Base-by-base conservation (phyloP, 2,113 vertebrate species). In the Apodemus speciosus region DNA sequence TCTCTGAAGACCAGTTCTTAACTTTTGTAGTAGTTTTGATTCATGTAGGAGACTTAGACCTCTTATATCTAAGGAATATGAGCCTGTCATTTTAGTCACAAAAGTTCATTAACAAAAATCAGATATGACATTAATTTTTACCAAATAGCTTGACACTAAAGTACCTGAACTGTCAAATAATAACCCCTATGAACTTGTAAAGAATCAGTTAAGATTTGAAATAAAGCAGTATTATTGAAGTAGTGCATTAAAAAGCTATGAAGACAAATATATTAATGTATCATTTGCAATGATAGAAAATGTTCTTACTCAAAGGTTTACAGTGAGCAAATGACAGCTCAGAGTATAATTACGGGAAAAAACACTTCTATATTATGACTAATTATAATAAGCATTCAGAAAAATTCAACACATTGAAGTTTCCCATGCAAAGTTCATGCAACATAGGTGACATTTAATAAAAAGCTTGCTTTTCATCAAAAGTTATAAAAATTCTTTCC, bases 361-460 rank as follows among this genome's bases (percentile, higher is more conserved):
- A 91, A 68, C 30, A 92, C 27, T 94, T 92, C 46, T 90, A 91
- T 83, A 16, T 89, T 93, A 90, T 90, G 79, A 92, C 89, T 94
- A 95, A 93, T 96, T 96, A 92, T 90, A 94, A 95, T 71, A 80
- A 91, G 66, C 58, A 94, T 95, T 95, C 71, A 92, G 75, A 92
- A 96, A 97, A 93, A 89, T 0, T 77, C 73, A 96, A 93, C 84
- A 87, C 77, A 23, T 43, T 71, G 58, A 93, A 96, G 83, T 77
- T 97, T 92, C 81, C 90, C 81, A 96, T 79, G 89, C 4, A 80
- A 86, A 77, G 80, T 90, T 97, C 76, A 96, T 89, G 71, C 43
- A 96, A 38, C 81, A 88, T 14, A 94, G 56, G 79, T 93, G 92
- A 95, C 95, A 86, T 97, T 97, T 93, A 96, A 87, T 95, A 94